Evolutionary conservation across 2,888 invertebrate species (phyloP).

Genomic region (Amblyteles armatorius): DNA sequence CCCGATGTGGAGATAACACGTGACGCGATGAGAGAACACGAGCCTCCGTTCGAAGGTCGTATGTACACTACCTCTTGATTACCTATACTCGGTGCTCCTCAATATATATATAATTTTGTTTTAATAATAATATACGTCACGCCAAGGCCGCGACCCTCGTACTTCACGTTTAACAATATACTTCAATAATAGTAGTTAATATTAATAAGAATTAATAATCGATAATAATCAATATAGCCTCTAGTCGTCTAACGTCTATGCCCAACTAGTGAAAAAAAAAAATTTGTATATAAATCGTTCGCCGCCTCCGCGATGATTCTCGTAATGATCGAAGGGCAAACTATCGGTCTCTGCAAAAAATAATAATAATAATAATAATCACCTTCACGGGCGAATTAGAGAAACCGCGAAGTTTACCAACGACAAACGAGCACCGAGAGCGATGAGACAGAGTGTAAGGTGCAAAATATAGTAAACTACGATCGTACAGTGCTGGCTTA

Average conservation of each 20-base stretch:
- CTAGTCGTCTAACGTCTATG: slow-evolving; percentile 83
- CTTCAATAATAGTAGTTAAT: slow-evolving; percentile 78
- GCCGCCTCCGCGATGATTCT: slow-evolving; percentile 41
- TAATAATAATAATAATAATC: background rate
- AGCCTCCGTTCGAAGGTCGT: slow-evolving; percentile 26
- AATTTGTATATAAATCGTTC: slow-evolving; percentile 69
- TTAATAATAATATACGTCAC: slow-evolving; percentile 66
- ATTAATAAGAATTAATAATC: slow-evolving; percentile 75
- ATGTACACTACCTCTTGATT: slow-evolving; percentile 29
- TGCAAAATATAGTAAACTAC: slow-evolving; percentile 83
- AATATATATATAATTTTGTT: slow-evolving; percentile 61
- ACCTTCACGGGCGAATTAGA: background rate
- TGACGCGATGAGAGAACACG: slow-evolving; percentile 48
- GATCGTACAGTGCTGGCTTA: slow-evolving; percentile 79
- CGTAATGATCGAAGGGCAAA: slow-evolving; percentile 35
- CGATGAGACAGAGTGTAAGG: slow-evolving; percentile 78
- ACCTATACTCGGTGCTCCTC: slow-evolving; percentile 42
- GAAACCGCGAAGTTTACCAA: slow-evolving; percentile 48
- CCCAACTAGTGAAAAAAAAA: slow-evolving; percentile 79
- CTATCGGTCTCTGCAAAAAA: background rate
- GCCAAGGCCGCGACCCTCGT: slow-evolving; percentile 70
- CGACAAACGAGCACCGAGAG: slow-evolving; percentile 68
- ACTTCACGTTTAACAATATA: slow-evolving; percentile 70
- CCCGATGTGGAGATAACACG: slow-evolving; percentile 30
- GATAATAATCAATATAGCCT: slow-evolving; percentile 82